These are phyloP conservation scores for Alethe castanea DNA, from an alignment of 2,113 vertebrate genomes.

Conservation along the genomic window DNA sequence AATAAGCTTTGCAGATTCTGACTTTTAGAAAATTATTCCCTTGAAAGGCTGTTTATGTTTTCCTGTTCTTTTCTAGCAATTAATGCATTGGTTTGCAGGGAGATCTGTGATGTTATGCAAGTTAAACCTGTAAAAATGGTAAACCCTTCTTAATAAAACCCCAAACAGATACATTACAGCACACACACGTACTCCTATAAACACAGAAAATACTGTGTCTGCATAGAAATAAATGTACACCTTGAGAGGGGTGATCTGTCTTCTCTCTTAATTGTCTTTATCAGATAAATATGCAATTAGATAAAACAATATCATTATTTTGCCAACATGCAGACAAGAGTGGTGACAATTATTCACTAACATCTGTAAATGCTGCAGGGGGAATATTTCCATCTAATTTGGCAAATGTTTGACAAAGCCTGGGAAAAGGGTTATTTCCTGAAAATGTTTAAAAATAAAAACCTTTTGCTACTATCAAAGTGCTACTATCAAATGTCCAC, in stretches of 20 bases:
- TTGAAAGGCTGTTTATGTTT: slow-evolving; percentile 53
- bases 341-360: not conserved
- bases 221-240: not conserved
- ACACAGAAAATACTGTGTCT: not conserved
- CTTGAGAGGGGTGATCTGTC: not conserved
- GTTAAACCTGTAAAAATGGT: slow-evolving; percentile 56
- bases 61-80: slow-evolving; percentile 57
- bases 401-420: not conserved
- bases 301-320: slow-evolving; percentile 15
- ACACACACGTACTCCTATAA: not conserved
- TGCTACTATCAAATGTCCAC: not conserved
- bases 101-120: slow-evolving; percentile 54
- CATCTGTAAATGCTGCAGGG: not conserved
- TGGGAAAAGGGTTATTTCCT: not conserved
- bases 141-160: slow-evolving; percentile 59
- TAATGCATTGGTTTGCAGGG: slow-evolving; percentile 36
- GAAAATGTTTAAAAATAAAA: not conserved
- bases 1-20: slow-evolving; percentile 12
- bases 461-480: not conserved
- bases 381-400: not conserved
- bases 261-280: not conserved
- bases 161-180: slow-evolving; percentile 59
- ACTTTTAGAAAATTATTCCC: slow-evolving; percentile 56
- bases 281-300: not conserved
- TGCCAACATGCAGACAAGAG: not conserved